Base-by-base conservation (phyloP, 1,140 invertebrate genomes). In the Stegodyphus mimosarum region DNA sequence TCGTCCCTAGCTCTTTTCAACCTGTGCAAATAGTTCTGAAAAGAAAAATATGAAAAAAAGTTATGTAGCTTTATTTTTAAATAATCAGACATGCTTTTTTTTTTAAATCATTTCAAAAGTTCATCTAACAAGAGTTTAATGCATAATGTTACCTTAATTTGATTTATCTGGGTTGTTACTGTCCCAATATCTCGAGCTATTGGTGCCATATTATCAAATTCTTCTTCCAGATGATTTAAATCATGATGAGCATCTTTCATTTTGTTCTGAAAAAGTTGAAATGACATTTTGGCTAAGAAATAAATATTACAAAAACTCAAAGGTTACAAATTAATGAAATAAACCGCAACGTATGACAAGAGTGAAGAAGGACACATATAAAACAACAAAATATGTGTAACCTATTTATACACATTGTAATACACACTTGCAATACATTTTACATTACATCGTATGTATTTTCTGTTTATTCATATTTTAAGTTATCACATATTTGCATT, bases 181-280 rank as follows among this genome's bases (percentile, higher is more conserved):
- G 94, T 94, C 89, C 96, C 95, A 33, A 98, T 93, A 89, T 98
- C 97, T 49, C 97, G 92, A 6, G 94, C 96, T 1, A 96, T 94
- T 2, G 97, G 94, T 88, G 94, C 94, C 93, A 98, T 95, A 5
- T 91, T 91, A 88, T 97, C 95, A 9, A 98, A 90, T 89, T 97
- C 95, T 63, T 94, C 93, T 89, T 98, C 97, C 15, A 98, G 89
- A 64, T 93, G 93, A 6, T 93, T 93, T 1, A 99, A 90, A 90
- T 97, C 94, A 85, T 94, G 92, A 60, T 92, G 93, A 2, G 97
- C 92, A 9, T 89, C 91, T 90, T 97, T 97, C 2, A 96, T 93
- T 90, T 95, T 94, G 70, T 96, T 95, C 92, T 93, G 85, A 70
- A 88, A 87, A 87, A 33, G 33, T 33, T 33, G 33, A 33, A 33